Base-by-base conservation (phyloP, 2,113 vertebrate species). In the Macquaria australasica region DNA sequence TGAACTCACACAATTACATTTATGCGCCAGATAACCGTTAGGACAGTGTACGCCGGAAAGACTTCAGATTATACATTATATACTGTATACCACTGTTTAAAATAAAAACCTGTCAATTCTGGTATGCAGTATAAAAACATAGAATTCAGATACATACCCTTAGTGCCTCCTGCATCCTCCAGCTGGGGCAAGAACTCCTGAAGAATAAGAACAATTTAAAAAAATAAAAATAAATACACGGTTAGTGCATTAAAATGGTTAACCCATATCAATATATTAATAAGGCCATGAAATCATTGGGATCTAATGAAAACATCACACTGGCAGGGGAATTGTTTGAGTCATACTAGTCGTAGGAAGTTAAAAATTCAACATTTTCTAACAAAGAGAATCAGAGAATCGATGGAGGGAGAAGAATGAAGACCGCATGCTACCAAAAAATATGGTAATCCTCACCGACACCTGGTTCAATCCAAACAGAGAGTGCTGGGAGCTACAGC, bases 401-500 rank as follows among this genome's bases (percentile, higher is more conserved):
- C 0, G 5, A 39, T 43, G 18, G 14, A 60, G 11, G 12, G 14
- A 66, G 10, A 74, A 16, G 28, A 79, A 70, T 39, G 5, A 48
- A 51, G 45, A 34, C 37, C 37, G 25, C 18, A 39, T 28, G 20
- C 25, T 51, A 23, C 20, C 48, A 28, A n/a, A 59, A 62, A 83
- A 60, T 41, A 71, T 15, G 12, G 5, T 2, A 14, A 72, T 70
- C 77, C 97, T 97, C 88, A 98, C 97, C 90, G 97, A 97, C 82
- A 98, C 97, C 89, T 98, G 97, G 90, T 98, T 98, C 86, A 98
- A 94, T 59, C 97, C 97, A 87, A 97, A 98, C 62, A 98, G 92
- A 0, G 97, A 97, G 90, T 98, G 97, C 94, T 98, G 97, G 64
- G 97, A 98, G 92, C 97, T 98, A 87, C 97, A 98, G 79, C 97